These are phyloP conservation scores for Hydractinia echinata DNA, from an alignment of 30 jellyfish, hydroid and myxozoan genomes.

Conservation along the genomic window DNA sequence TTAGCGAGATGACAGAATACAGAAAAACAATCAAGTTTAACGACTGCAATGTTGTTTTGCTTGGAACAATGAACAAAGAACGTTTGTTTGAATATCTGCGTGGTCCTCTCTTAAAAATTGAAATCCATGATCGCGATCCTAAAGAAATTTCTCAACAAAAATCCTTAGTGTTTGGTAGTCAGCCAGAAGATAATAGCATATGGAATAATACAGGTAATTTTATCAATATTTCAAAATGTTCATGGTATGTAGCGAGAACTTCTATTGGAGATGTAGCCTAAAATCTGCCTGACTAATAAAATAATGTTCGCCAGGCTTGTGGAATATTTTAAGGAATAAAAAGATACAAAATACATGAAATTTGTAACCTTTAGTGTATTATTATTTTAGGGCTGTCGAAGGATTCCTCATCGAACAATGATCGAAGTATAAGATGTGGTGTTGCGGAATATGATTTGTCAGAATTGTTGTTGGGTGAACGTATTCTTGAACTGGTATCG, in stretches of 20 bases:
- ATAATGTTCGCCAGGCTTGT: too few species aligned
- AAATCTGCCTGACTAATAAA: too few species aligned
- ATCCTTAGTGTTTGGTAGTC: conserved; percentile 62
- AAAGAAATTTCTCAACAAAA: conserved; percentile 26
- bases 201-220: conserved; percentile 25
- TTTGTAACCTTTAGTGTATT: too few species aligned
- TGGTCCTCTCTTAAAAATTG: conserved; percentile 83
- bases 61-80: conserved; percentile 64
- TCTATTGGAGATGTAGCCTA: too few species aligned
- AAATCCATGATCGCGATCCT: conserved; percentile 88
- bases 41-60: conserved; percentile 66
- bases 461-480: conserved; percentile 72
- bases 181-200: conserved; percentile 52
- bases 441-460: conserved; percentile 69
- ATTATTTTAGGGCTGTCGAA: too few species aligned
- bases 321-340: too few species aligned
- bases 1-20: conserved; percentile 44
- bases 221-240: not conserved
- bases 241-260: not conserved
- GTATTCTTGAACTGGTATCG: conserved; percentile 39
- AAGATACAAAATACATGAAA: too few species aligned
- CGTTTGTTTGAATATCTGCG: conserved; percentile 67
- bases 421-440: conserved; percentile 31
- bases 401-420: too few species aligned
- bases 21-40: conserved; percentile 52